Percentiles rank a stretch among this genome's conserved stretches.
phyloP scores from a whole-genome alignment of 2,797 vertebrate genomes.

The Acomys russatus region DNA sequence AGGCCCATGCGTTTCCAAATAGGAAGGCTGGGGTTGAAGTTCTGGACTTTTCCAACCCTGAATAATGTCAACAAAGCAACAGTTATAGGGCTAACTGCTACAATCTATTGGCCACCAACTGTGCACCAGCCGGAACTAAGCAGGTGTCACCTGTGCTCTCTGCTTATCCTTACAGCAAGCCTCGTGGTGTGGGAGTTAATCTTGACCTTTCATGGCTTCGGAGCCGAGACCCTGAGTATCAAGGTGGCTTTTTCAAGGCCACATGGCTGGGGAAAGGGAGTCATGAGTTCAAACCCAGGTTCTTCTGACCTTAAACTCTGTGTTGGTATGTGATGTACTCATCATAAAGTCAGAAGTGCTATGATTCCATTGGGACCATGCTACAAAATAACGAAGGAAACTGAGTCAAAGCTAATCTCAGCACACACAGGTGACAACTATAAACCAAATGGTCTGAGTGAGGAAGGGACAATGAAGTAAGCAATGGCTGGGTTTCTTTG shows the following conservation, averaged over 20 bases:
- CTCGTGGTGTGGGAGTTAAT: neutral
- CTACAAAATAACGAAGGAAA: neutral
- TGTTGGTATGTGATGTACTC: neutral
- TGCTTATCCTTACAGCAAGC: neutral
- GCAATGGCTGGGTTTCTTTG: neutral
- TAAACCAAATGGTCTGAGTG: neutral
- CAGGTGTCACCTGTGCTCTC: neutral
- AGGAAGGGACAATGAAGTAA: neutral
- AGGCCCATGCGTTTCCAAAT: neutral
- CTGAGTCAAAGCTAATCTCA: neutral
- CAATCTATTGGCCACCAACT: neutral
- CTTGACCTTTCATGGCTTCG: neutral
- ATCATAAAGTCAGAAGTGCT: neutral
- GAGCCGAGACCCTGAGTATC: neutral
- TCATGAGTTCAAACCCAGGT: neutral
- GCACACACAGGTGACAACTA: neutral
- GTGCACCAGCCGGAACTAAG: neutral
- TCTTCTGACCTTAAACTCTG: neutral
- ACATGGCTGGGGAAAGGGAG: neutral
- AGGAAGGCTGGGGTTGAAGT: constrained; percentile 22
- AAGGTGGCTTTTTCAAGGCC: neutral
- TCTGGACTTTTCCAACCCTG: constrained; percentile 13
- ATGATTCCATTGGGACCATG: neutral
- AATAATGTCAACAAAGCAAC: constrained; percentile 13
- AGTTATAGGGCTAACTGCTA: neutral